Conservation (phyloP, 2,113 vertebrate species). For the Chaetops frenatus region DNA sequence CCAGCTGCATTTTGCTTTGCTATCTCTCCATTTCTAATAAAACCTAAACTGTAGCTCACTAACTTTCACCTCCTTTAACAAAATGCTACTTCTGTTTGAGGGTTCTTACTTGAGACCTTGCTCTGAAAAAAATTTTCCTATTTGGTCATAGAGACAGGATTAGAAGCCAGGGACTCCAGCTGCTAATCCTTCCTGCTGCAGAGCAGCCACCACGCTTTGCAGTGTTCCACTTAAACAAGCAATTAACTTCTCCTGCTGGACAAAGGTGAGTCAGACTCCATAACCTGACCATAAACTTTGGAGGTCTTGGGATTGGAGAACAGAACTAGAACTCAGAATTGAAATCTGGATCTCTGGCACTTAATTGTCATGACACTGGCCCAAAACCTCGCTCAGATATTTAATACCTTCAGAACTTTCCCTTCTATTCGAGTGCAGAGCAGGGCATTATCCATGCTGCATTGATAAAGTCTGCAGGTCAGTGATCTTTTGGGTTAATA, state of each 20-base stretch:
- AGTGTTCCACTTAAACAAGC: background rate
- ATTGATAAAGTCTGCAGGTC: background rate
- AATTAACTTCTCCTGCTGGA: background rate
- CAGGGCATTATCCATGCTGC: background rate
- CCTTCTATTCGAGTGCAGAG: background rate
- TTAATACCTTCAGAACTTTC: background rate
- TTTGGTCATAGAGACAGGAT: background rate
- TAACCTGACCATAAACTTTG: background rate
- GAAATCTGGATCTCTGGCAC: background rate
- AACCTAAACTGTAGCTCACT: background rate
- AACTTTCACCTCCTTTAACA: background rate
- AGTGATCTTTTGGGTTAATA: background rate
- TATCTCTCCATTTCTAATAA: background rate
- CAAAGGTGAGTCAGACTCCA: background rate
- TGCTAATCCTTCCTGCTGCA: background rate
- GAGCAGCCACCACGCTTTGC: background rate
- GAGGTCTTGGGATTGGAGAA: background rate
- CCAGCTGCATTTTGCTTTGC: background rate
- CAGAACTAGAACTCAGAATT: background rate
- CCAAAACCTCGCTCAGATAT: background rate
- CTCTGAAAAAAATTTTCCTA: background rate
- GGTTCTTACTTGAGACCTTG: background rate
- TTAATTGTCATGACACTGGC: background rate
- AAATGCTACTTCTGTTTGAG: background rate
- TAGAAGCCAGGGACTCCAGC: background rate